Percentiles rank a stretch among this genome's conserved stretches.
These are phyloP conservation scores for Hippocampus barbouri DNA, from an alignment of 2,113 vertebrate species.

Conservation along the genomic window DNA sequence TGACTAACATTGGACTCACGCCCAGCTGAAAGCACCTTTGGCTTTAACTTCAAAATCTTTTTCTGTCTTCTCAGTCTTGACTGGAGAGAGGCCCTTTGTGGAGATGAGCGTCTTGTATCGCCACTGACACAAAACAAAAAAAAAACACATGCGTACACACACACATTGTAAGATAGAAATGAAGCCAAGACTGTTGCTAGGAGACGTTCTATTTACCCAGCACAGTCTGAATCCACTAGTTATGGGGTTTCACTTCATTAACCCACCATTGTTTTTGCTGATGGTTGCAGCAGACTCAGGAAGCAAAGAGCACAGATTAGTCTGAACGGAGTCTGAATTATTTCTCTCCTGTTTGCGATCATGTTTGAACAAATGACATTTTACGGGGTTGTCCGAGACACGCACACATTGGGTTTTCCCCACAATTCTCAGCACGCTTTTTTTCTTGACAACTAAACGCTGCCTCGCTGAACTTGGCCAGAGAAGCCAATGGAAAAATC, in stretches of 20 bases:
- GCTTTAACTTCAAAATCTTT: slow-evolving; percentile 54
- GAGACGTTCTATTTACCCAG: slow-evolving; percentile 48
- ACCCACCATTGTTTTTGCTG: slow-evolving; percentile 41
- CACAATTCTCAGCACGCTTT: background rate
- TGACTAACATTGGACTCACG: slow-evolving; percentile 32
- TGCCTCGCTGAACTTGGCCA: background rate
- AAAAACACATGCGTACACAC: background rate
- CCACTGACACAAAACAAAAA: slow-evolving; percentile 4
- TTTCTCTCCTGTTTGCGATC: slow-evolving; percentile 3
- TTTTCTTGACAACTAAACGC: background rate
- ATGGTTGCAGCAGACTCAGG: slow-evolving; percentile 13
- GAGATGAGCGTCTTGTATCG: slow-evolving; percentile 5
- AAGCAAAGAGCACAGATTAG: slow-evolving; percentile 25
- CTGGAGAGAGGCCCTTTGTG: slow-evolving; percentile 34
- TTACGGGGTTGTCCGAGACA: background rate
- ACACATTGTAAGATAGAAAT: slow-evolving; percentile 34
- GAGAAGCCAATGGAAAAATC: background rate
- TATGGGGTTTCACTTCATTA: slow-evolving; percentile 43
- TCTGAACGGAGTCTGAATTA: slow-evolving; percentile 4
- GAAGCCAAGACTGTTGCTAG: slow-evolving; percentile 38
- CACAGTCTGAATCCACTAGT: slow-evolving; percentile 36
- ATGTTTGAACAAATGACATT: background rate
- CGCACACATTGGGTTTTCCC: background rate
- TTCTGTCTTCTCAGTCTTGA: slow-evolving; percentile 26
- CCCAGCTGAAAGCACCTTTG: slow-evolving; percentile 43